These are phyloP conservation scores for Rosalia funebris DNA, from an alignment of 2,888 invertebrate genomes.

Conservation along the genomic window DNA sequence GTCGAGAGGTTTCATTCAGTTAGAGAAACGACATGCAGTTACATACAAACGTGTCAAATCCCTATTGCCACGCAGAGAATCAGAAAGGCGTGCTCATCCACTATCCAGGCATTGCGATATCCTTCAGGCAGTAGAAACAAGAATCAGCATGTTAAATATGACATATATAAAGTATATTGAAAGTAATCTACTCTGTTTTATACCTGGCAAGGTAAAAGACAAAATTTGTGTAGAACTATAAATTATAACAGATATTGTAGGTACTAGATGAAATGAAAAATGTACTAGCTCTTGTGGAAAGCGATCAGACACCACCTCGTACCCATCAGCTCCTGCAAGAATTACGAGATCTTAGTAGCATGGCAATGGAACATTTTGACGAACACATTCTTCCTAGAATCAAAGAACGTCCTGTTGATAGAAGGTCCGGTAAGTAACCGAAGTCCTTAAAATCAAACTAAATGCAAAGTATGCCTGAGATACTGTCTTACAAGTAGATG, in stretches of 20 bases:
- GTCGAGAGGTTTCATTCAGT: constrained; percentile 84
- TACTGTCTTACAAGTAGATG: too few relatives aligned
- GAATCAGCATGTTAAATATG: constrained; percentile 92
- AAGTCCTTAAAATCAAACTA: too few relatives aligned
- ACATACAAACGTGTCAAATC: constrained; percentile 83
- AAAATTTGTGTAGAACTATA: too few relatives aligned
- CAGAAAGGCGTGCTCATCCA: constrained; percentile 86
- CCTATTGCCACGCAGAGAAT: constrained; percentile 86
- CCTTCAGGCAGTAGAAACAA: constrained; percentile 87
- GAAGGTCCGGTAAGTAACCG: constrained; percentile 44
- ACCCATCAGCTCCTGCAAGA: constrained; percentile 85
- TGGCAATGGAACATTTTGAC: constrained; percentile 97
- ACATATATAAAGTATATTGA: constrained; percentile 92
- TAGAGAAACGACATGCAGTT: constrained; percentile 79
- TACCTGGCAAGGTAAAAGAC: constrained; percentile 87
- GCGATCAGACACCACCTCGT: constrained; percentile 73
- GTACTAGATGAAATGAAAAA: constrained; percentile 88
- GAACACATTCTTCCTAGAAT: constrained; percentile 79
- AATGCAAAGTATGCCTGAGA: too few relatives aligned
- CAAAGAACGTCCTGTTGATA: constrained; percentile 52
- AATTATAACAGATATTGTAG: constrained; percentile 62
- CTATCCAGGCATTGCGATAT: constrained; percentile 91
- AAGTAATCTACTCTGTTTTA: constrained; percentile 85
- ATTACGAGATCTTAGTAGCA: constrained; percentile 89
- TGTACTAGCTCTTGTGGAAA: constrained; percentile 77